phyloP scores from a whole-genome alignment of 2,888 invertebrate species.

The Lycocerus yunnanus region DNA sequence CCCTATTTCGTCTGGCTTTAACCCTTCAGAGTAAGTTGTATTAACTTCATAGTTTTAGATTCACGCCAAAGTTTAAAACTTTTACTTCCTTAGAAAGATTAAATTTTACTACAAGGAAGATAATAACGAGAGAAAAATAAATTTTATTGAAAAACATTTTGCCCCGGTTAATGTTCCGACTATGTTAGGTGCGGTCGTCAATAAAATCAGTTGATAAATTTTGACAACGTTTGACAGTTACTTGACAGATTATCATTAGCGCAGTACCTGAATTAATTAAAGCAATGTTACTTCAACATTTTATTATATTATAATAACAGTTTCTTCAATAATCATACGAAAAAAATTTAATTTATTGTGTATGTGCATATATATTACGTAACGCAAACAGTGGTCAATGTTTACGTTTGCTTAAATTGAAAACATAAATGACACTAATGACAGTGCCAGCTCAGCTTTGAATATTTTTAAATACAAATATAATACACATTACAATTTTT shows the following conservation, averaged over 20 bases:
- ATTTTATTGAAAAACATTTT: neutral
- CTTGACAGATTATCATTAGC: neutral
- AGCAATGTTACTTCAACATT: neutral
- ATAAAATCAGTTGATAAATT: neutral
- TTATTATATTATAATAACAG: neutral
- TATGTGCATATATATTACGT: neutral
- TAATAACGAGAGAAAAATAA: too few species aligned
- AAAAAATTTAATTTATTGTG: neutral
- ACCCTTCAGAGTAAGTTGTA: too few species aligned
- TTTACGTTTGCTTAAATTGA: neutral
- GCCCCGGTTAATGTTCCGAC: neutral
- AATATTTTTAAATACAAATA: neutral
- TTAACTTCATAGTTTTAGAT: too few species aligned
- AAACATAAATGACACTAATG: neutral
- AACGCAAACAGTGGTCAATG: neutral
- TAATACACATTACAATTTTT: neutral
- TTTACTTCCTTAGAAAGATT: too few species aligned
- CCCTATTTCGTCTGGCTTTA: too few species aligned
- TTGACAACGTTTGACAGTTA: slow-evolving; percentile 1
- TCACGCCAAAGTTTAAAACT: too few species aligned
- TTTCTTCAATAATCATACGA: neutral
- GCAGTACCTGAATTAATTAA: neutral
- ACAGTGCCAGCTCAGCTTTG: slow-evolving; percentile 11
- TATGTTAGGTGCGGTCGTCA: neutral
- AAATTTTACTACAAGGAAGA: too few species aligned